Conservation (phyloP, 2,888 invertebrate genomes). For the Euproctis similis region DNA sequence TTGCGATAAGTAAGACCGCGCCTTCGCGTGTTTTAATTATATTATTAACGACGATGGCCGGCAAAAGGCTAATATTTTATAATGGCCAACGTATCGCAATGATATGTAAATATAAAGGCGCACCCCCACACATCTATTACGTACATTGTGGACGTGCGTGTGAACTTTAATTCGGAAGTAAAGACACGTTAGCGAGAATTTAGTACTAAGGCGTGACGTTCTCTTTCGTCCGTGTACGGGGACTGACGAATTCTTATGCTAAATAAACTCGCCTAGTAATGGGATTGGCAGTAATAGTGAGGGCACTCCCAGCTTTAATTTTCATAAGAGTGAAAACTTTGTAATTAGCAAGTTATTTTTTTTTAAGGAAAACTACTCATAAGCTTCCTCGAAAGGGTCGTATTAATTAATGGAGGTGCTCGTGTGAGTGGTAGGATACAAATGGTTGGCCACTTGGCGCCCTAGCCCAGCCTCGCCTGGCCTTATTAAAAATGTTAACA, state of each 20-base stretch:
- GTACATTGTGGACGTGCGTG: slow-evolving; percentile 47
- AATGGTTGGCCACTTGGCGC: slow-evolving; percentile 72
- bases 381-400: slow-evolving; percentile 70
- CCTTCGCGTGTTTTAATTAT: slow-evolving; percentile 75
- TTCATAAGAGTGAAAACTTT: slow-evolving; percentile 35
- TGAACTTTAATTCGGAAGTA: slow-evolving; percentile 64
- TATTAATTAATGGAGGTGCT: slow-evolving; percentile 72
- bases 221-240: slow-evolving; percentile 30
- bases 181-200: slow-evolving; percentile 62
- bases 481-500: slow-evolving; percentile 75
- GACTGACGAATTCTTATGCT: slow-evolving; percentile 44
- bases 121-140: slow-evolving; percentile 57
- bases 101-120: slow-evolving; percentile 73
- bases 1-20: slow-evolving; percentile 61
- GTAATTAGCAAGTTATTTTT: slow-evolving; percentile 66
- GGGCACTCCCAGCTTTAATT: slow-evolving; percentile 27
- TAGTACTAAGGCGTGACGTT: slow-evolving; percentile 56
- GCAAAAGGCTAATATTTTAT: slow-evolving; percentile 72
- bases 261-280: slow-evolving; percentile 40
- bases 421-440: slow-evolving; percentile 57
- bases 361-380: slow-evolving; percentile 72
- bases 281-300: slow-evolving; percentile 35
- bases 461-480: slow-evolving; percentile 64
- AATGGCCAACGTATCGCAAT: slow-evolving; percentile 70
- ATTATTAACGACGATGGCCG: slow-evolving; percentile 69